Evolutionary conservation across 2,797 vertebrate genomes (phyloP).

Genomic region (Diplodus sargus): DNA sequence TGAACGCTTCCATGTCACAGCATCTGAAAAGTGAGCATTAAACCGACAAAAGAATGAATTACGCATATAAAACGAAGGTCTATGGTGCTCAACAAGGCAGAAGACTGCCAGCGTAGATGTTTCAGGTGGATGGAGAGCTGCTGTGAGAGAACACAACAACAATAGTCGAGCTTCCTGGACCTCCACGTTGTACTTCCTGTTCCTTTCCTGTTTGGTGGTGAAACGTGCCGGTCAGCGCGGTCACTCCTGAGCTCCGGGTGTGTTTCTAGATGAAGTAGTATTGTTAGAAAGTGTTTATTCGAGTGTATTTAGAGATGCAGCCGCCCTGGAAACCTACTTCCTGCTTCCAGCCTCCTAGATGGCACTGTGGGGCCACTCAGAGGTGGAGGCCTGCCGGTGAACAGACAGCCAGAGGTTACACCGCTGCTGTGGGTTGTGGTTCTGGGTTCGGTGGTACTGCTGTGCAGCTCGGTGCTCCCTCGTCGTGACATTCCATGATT

Average conservation of each 20-base stretch:
- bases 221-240: conserved; percentile 32
- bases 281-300: too few species aligned
- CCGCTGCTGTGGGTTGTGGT: conserved; percentile 19
- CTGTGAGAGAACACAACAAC: conserved; percentile 26
- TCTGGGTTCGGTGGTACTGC: conserved; percentile 25
- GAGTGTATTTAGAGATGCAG: too few species aligned
- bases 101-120: neutral
- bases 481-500: conserved; percentile 55
- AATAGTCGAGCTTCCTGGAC: conserved; percentile 59
- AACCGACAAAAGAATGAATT: neutral
- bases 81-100: neutral
- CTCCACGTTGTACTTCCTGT: conserved; percentile 46
- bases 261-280: neutral
- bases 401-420: conserved; percentile 23
- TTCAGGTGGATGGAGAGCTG: conserved; percentile 6
- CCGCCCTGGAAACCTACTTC: neutral
- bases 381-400: conserved; percentile 8
- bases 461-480: conserved; percentile 25
- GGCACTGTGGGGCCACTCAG: conserved; percentile 74
- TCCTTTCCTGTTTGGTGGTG: conserved; percentile 59
- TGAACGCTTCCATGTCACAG: neutral
- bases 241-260: neutral
- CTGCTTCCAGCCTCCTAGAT: conserved; percentile 61
- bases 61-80: neutral
- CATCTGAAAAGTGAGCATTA: neutral